Evolutionary conservation across 2,888 invertebrate species (phyloP), one percentile per base, ranked within the genome.

Genomic region (Trisateles emortualis): DNA sequence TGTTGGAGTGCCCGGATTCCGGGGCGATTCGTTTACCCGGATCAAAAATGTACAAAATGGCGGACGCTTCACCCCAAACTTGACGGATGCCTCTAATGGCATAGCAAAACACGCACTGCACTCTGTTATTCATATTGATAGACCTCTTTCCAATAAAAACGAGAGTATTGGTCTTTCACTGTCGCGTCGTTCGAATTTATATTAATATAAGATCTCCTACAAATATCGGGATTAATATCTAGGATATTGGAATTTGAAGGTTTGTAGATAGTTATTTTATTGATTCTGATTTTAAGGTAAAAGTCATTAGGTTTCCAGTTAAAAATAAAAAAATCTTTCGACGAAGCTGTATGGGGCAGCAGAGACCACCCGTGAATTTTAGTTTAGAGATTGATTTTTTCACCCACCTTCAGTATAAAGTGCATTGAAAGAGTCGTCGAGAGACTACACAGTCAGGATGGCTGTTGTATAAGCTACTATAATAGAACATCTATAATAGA

Each of bases 11-110:
- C 22, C 32, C 19, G 19, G 38, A 46, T 19, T 58, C 33, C 1
- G 24, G 42, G 36, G 24, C 45, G 33, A 54, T 41, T 41, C 32
- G 39, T 47, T 36, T 39, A 51, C 39, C 49, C 16, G 14, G 41
- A 52, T 38, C 22, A 55, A 51, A 56, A 54, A 64, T 53, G 53
- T 47, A 40, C 71, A 68, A 68, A 56, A 68, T 68, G 68, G 68
- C 60, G 58, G 55, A 6, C 49, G 50, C 54, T 54, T 57, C 50
- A 58, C 52, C 60, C 58, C 45, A 52, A 62, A 59, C 52, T 59
- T 53, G 41, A 60, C 45, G 44, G 51, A 39, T 52, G 35, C 44
- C 39, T 50, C 6, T 47, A 47, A 32, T 47, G 38, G 49, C 36
- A 42, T 35, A 22, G 32, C 49, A 24, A 39, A 63, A 3, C 8